These are phyloP conservation scores for Pseudorhombus dupliciocellatus DNA, from an alignment of 2,113 vertebrate species.

Conservation along the genomic window DNA sequence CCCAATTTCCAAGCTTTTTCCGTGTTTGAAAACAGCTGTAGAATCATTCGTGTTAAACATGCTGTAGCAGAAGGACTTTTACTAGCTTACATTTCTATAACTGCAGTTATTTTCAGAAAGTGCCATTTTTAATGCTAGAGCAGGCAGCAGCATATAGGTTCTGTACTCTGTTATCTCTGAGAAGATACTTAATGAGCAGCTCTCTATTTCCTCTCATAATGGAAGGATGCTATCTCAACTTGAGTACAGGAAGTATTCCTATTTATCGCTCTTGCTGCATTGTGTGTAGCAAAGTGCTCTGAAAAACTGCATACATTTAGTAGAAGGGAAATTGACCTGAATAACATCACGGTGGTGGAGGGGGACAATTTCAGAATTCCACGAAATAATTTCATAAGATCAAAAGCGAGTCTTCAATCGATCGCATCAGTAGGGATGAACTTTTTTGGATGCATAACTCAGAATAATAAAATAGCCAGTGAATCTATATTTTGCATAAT, in stretches of 20 bases:
- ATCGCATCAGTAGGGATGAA: background rate
- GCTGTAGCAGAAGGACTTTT: background rate
- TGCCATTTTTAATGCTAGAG: slow-evolving; percentile 14
- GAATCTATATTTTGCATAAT: background rate
- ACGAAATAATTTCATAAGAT: background rate
- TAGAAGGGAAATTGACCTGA: background rate
- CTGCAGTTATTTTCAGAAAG: background rate
- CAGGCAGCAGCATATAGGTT: slow-evolving; percentile 7
- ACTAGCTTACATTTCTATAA: slow-evolving; percentile 12
- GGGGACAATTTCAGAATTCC: background rate
- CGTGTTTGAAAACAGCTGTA: too few species aligned
- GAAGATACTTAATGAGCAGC: slow-evolving; percentile 19
- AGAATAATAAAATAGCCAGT: background rate
- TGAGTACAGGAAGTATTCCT: slow-evolving; percentile 53
- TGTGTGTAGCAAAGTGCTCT: slow-evolving; percentile 3
- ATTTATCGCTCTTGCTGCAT: slow-evolving; percentile 47
- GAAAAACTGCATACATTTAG: background rate
- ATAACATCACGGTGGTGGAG: background rate
- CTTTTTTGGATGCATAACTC: background rate
- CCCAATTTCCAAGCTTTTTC: background rate
- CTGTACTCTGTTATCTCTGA: slow-evolving; percentile 9
- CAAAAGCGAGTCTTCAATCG: background rate
- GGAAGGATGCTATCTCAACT: slow-evolving; percentile 38
- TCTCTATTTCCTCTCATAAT: slow-evolving; percentile 27
- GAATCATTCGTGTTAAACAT: background rate